Evolutionary conservation across 2,113 vertebrate genomes (phyloP).

Genomic region (Chaetops frenatus): DNA sequence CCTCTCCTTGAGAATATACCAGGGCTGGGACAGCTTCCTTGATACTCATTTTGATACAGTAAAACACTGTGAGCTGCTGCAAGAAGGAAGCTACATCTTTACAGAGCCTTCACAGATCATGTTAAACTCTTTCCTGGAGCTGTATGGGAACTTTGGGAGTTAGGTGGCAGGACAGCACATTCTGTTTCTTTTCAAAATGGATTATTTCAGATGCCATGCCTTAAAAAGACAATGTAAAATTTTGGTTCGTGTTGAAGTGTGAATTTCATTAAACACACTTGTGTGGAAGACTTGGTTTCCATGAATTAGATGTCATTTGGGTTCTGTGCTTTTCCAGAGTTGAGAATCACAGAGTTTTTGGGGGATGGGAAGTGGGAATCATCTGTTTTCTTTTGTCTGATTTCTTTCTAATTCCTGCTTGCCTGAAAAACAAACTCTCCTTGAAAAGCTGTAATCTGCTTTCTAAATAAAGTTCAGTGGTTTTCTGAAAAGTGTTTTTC

Average conservation of each 20-base stretch:
- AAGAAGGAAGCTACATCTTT: not conserved
- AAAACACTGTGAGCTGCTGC: not conserved
- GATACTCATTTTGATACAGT: not conserved
- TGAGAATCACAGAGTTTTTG: not conserved
- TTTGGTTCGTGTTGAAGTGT: not conserved
- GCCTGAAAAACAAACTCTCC: not conserved
- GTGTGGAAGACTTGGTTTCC: not conserved
- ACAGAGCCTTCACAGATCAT: not conserved
- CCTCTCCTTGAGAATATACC: not conserved
- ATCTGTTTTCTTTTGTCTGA: not conserved
- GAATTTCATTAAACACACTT: not conserved
- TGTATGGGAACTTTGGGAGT: not conserved
- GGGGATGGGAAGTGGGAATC: fast-evolving
- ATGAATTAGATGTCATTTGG: not conserved
- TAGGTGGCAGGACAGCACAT: not conserved
- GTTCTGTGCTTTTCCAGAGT: not conserved
- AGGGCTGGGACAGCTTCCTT: not conserved
- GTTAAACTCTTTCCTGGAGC: not conserved
- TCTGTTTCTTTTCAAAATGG: not conserved
- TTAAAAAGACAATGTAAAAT: not conserved
- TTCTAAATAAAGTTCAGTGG: not conserved
- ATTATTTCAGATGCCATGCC: not conserved
- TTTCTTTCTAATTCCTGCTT: not conserved
- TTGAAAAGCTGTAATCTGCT: not conserved
- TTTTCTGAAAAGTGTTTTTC: not conserved